Base-by-base conservation (phyloP, 2,113 vertebrate species). In the Bothrops jararaca region DNA sequence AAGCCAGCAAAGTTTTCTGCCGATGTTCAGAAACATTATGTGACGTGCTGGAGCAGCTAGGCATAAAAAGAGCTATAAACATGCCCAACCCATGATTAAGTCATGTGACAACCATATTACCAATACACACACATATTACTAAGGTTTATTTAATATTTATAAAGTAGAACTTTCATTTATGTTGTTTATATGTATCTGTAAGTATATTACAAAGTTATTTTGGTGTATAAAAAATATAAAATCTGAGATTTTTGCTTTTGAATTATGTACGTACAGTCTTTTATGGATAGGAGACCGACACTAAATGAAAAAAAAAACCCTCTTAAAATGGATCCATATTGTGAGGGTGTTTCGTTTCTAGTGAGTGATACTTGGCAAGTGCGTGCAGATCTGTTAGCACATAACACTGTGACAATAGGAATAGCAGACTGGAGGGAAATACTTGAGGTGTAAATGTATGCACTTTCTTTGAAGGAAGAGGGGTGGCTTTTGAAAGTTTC, bases 301-400 rank as follows among this genome's bases (percentile, higher is more conserved):
- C 88, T 94, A 52, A 87, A 95, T 80, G n/a, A 1, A 0, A 91
- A 34, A 52, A 52, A 22, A 60, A 50, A 4, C 20, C 56, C 12
- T 95, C 94, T 92, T 69, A 86, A 15, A 92, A 85, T 0, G 15
- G 42, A 92, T 95, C 95, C 91, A 34, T 96, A 95, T 97, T 95
- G 0, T 24, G 93, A 92, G 12, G 92, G 94, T 29, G 94, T 52
- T 57, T 90, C 92, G 89, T 91, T 89, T 95, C 5, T 12, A 94
- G 80, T 94, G 95, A 95, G 91, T 93, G 95, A 89, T 95, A 86
- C 90, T 95, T 96, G 96, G 96, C 95, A 96, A 94, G 85, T 92
- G 85, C 86, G 90, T 69, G 10, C 93, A 42, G 18, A 93, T 94
- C 94, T 94, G 95, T 94, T 94, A 95, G 90, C 95, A 95, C 95